phyloP scores from a whole-genome alignment of 2,888 invertebrate species.

The Drosophila sordidapex region DNA sequence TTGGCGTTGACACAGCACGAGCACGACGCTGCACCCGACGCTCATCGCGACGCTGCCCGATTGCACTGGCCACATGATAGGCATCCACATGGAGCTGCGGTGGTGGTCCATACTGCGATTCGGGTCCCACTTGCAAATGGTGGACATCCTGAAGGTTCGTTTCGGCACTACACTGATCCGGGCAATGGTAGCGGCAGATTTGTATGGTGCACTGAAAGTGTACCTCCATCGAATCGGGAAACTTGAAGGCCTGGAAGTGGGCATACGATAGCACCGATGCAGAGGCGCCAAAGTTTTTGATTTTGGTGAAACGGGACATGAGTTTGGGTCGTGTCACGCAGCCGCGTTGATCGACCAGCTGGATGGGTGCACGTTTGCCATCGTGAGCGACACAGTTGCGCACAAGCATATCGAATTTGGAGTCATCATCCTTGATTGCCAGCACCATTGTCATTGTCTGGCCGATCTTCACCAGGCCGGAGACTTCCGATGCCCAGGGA shows the following conservation, averaged over 20 bases:
- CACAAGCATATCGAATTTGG: slow-evolving; percentile 97
- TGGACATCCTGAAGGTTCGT: slow-evolving; percentile 87
- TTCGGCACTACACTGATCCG: slow-evolving; percentile 95
- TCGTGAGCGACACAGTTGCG: slow-evolving; percentile 97
- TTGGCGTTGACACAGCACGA: slow-evolving; percentile 86
- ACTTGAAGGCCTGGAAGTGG: slow-evolving; percentile 97
- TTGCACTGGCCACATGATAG: slow-evolving; percentile 87
- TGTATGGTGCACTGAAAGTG: slow-evolving; percentile 98
- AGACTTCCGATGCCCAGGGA: slow-evolving; percentile 98
- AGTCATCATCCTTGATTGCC: slow-evolving; percentile 97
- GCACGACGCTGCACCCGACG: slow-evolving; percentile 88
- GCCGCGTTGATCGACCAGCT: slow-evolving; percentile 95
- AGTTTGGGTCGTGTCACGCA: slow-evolving; percentile 96
- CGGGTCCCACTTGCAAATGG: slow-evolving; percentile 86
- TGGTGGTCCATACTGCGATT: slow-evolving; percentile 90
- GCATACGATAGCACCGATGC: slow-evolving; percentile 96
- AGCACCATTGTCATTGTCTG: slow-evolving; percentile 99
- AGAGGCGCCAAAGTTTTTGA: slow-evolving; percentile 97
- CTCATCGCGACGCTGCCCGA: slow-evolving; percentile 89
- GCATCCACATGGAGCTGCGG: slow-evolving; percentile 88
- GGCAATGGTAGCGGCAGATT: slow-evolving; percentile 96
- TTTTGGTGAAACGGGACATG: slow-evolving; percentile 97
- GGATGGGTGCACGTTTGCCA: slow-evolving; percentile 96
- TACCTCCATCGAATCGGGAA: slow-evolving; percentile 98
- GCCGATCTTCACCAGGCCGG: slow-evolving; percentile 96